Conservation (phyloP, 2,888 invertebrate species). For the Alloplasta piceator region DNA sequence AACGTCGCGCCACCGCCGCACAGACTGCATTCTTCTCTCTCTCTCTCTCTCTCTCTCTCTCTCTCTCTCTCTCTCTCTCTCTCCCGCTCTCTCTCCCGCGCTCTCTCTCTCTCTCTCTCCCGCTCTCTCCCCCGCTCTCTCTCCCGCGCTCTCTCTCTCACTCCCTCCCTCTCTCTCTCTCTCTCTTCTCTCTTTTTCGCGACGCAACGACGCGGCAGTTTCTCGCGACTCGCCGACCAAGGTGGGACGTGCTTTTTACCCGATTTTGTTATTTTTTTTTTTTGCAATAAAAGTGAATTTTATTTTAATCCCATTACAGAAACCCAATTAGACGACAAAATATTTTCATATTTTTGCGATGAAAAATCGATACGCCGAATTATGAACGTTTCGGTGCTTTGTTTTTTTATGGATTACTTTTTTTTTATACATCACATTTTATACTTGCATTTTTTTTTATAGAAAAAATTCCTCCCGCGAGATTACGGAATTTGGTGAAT, state of each 20-base stretch:
- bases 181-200: slow-evolving; percentile 53
- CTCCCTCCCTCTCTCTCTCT: no score
- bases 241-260: slow-evolving; percentile 27
- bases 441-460: neutral
- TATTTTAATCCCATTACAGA: no score
- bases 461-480: neutral
- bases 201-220: slow-evolving; percentile 65
- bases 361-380: no score
- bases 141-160: slow-evolving; percentile 57
- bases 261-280: slow-evolving; percentile 9
- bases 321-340: no score
- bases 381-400: neutral
- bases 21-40: slow-evolving; percentile 60
- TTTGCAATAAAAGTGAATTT: no score
- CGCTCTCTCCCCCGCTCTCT: slow-evolving; percentile 55
- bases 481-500: no score
- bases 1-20: slow-evolving; percentile 60
- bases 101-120: slow-evolving; percentile 64
- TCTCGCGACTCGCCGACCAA: slow-evolving; percentile 61
- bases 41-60: slow-evolving; percentile 51
- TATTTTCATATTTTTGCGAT: no score
- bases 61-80: slow-evolving; percentile 41
- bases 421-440: neutral
- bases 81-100: no score
- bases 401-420: neutral